Conservation (phyloP, 2,797 vertebrate species). For the Myotis vivesi region DNA sequence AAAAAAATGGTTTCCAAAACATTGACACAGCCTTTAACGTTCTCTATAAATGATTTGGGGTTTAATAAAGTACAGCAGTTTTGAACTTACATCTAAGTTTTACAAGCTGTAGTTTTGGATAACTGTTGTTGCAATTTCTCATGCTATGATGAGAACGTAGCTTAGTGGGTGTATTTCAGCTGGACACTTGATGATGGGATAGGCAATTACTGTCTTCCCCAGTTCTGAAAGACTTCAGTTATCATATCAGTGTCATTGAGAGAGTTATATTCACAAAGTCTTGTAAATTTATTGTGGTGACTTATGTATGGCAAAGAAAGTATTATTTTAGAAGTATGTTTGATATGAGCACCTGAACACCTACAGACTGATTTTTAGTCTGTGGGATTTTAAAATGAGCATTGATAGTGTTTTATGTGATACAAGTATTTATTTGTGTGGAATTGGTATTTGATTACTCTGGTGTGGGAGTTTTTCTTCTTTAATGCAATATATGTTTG, state of each 20-base stretch:
- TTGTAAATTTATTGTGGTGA: neutral
- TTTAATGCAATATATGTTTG: neutral
- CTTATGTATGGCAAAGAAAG: conserved; percentile 55
- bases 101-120: neutral
- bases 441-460: neutral
- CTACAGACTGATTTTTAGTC: neutral
- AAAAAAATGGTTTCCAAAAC: neutral
- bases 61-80: neutral
- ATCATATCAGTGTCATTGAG: neutral
- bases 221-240: conserved; percentile 2
- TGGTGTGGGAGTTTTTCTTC: neutral
- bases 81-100: neutral
- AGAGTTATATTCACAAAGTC: neutral
- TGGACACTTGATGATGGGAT: neutral
- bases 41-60: conserved; percentile 10
- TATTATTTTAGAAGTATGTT: conserved; percentile 28
- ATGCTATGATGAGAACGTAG: neutral
- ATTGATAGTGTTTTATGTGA: neutral
- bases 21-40: neutral
- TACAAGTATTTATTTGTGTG: neutral
- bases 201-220: neutral
- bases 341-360: neutral
- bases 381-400: neutral
- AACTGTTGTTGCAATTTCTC: neutral
- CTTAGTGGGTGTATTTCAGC: neutral